Percentiles rank a stretch among this genome's conserved stretches.
Evolutionary conservation across 1,140 invertebrate genomes (phyloP).

Genomic region (Magallana ariakensis): DNA sequence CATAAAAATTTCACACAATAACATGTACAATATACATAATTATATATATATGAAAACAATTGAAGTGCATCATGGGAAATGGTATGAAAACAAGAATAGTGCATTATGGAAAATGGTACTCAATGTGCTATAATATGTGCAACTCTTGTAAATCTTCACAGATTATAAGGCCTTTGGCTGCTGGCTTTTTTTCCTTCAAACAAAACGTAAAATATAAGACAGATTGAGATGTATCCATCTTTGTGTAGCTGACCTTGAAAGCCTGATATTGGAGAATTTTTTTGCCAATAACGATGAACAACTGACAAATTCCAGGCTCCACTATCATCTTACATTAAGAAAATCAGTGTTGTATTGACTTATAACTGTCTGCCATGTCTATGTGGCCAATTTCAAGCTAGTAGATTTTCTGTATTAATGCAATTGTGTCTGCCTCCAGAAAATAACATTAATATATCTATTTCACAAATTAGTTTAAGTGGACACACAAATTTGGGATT

Average conservation of each 20-base stretch:
- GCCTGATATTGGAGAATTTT: neutral
- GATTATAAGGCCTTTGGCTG: neutral
- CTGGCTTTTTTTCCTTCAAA: neutral
- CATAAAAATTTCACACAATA: no score
- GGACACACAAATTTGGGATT: neutral
- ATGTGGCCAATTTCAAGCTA: neutral
- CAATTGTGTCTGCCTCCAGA: neutral
- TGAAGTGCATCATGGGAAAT: no score
- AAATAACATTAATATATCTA: conserved; percentile 25
- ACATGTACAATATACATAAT: no score
- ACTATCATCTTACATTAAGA: neutral
- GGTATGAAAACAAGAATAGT: no score
- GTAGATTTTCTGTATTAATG: neutral
- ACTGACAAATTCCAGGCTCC: neutral
- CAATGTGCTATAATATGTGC: no score
- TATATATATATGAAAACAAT: no score
- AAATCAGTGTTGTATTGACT: conserved; percentile 4
- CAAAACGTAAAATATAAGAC: neutral
- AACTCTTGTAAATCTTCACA: no score
- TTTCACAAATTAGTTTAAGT: conserved; percentile 18
- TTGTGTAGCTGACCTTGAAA: conserved; percentile 1
- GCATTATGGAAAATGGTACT: no score
- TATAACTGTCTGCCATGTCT: conserved; percentile 22
- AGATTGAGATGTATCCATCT: neutral
- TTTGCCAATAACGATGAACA: conserved; percentile 20